phyloP scores from a whole-genome alignment of 1,140 invertebrate species.

The Hermetia illucens region DNA sequence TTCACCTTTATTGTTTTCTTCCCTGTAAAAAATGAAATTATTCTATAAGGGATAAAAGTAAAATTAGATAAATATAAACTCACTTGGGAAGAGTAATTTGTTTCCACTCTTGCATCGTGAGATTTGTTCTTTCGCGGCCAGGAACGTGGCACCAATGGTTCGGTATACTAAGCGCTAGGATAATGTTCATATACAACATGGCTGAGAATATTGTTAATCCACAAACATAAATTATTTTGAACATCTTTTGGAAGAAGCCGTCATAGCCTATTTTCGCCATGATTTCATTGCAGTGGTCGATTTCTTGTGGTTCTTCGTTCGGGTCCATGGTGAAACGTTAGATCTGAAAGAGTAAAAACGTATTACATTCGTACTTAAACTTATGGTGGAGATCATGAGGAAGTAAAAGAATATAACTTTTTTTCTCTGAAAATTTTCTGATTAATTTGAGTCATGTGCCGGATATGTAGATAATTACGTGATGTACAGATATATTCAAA shows the following conservation, averaged over 20 bases:
- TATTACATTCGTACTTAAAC: too few relatives aligned
- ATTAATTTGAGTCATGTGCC: too few relatives aligned
- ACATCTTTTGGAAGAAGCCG: conserved; percentile 36
- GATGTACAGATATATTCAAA: too few relatives aligned
- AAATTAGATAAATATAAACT: conserved; percentile 8
- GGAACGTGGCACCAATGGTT: conserved; percentile 41
- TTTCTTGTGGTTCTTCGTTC: too few relatives aligned
- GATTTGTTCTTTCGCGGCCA: conserved; percentile 31
- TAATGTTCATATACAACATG: conserved; percentile 34
- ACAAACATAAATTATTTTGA: conserved; percentile 32
- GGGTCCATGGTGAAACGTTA: too few relatives aligned
- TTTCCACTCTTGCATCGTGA: conserved; percentile 33
- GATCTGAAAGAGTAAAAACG: too few relatives aligned
- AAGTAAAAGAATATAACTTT: too few relatives aligned
- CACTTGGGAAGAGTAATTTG: conserved; percentile 34
- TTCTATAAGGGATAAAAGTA: not conserved
- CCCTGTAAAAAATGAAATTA: conserved; percentile 10
- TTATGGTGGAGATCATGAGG: too few relatives aligned
- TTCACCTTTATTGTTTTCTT: conserved; percentile 20
- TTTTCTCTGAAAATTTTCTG: too few relatives aligned
- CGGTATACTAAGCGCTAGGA: conserved; percentile 35
- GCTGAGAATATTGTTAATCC: conserved; percentile 25
- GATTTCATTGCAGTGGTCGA: conserved; percentile 34
- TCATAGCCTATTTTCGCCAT: conserved; percentile 35
- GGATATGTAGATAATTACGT: too few relatives aligned